Conservation (phyloP, 2,113 vertebrate species). For the Pseudopodoces humilis region DNA sequence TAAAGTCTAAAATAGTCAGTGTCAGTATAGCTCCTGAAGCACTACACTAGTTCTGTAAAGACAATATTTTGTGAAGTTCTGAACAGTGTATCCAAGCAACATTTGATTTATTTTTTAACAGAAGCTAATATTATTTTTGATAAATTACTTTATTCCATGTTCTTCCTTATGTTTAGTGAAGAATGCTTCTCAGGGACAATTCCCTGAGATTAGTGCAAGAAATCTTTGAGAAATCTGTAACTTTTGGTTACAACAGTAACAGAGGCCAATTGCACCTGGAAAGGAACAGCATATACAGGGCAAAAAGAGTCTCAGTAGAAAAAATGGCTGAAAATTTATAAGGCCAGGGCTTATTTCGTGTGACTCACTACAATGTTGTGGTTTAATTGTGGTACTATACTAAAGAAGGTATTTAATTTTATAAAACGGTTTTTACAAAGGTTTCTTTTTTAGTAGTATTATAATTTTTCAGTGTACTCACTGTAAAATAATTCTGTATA, state of each 20-base stretch:
- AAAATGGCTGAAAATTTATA: not conserved
- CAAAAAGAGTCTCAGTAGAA: not conserved
- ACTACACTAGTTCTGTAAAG: not conserved
- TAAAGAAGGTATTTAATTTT: not conserved
- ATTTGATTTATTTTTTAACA: not conserved
- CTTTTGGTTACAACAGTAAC: not conserved
- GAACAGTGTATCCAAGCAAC: not conserved
- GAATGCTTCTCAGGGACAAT: not conserved
- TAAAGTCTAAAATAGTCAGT: not conserved
- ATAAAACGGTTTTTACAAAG: not conserved
- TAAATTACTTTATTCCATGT: not conserved
- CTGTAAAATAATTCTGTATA: not conserved
- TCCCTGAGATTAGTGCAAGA: not conserved
- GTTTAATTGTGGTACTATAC: not conserved
- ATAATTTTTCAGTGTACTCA: not conserved
- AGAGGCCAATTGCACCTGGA: not conserved
- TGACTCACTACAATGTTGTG: not conserved
- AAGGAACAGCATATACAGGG: rapidly evolving
- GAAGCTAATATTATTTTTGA: not conserved
- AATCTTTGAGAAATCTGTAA: not conserved
- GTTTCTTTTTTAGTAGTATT: not conserved
- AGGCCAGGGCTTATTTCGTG: not conserved
- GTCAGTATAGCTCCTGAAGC: not conserved
- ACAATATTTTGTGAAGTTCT: not conserved
- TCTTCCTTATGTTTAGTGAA: not conserved